phyloP scores from a whole-genome alignment of 2,113 vertebrate species.

The Stegostoma tigrinum region DNA sequence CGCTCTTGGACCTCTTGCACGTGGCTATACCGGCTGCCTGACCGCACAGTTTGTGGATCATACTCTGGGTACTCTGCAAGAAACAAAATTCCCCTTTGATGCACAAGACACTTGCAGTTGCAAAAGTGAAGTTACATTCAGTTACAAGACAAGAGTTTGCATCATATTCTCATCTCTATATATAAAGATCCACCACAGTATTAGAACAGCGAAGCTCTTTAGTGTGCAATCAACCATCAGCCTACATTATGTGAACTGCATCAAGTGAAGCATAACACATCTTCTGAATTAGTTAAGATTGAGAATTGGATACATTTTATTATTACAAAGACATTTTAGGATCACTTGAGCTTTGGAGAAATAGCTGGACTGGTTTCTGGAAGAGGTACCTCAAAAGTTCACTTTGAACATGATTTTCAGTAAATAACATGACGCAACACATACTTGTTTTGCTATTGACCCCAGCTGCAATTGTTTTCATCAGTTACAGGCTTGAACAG shows the following conservation, averaged over 20 bases:
- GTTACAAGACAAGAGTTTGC: neutral
- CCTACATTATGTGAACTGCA: neutral
- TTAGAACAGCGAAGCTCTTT: neutral
- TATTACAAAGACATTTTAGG: no score
- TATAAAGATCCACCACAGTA: neutral
- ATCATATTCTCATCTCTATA: neutral
- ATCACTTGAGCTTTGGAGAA: no score
- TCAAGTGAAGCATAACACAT: neutral
- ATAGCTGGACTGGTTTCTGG: no score
- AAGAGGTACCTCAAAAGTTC: no score
- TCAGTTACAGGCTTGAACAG: no score
- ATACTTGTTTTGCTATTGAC: no score
- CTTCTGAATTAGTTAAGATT: neutral
- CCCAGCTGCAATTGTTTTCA: no score
- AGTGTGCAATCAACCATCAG: neutral
- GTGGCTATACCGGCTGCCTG: slow-evolving; percentile 94
- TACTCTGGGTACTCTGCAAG: slow-evolving; percentile 87
- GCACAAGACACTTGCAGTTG: slow-evolving; percentile 20
- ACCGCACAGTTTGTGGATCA: slow-evolving; percentile 92
- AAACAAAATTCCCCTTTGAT: neutral
- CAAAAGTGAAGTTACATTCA: slow-evolving; percentile 37
- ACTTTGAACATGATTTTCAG: no score
- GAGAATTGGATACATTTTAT: neutral
- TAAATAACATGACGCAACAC: no score
- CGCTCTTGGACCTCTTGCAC: slow-evolving; percentile 97